These are phyloP conservation scores for Sceliomorpha sp. DNA, from an alignment of 2,888 invertebrate genomes.

Conservation along the genomic window DNA sequence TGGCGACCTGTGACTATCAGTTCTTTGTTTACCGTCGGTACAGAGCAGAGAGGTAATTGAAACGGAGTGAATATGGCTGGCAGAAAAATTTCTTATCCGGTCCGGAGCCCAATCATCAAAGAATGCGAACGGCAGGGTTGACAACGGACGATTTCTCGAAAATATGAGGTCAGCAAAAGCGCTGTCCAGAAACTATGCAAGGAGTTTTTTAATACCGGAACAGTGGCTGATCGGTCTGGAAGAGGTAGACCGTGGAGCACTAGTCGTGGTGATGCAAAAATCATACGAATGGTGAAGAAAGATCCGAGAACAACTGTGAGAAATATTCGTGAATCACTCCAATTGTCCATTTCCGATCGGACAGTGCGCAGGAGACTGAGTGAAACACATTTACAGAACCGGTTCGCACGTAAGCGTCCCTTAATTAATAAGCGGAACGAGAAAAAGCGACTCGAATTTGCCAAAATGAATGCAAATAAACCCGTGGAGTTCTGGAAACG, in stretches of 20 bases:
- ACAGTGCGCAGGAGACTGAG: conserved; percentile 13
- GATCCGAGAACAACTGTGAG: conserved; percentile 24
- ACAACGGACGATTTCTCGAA: conserved; percentile 11
- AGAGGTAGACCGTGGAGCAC: conserved; percentile 5
- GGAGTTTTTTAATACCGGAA: conserved; percentile 20
- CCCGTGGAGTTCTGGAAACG: conserved; percentile 12
- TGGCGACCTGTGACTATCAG: conserved; percentile 12
- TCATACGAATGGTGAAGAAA: conserved; percentile 10
- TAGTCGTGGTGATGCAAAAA: conserved; percentile 4
- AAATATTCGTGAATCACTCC: conserved; percentile 22
- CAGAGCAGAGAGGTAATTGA: conserved; percentile 8
- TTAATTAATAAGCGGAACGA: conserved; percentile 16
- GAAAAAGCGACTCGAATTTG: conserved; percentile 25
- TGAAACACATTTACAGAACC: conserved; percentile 7
- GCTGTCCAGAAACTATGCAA: conserved; percentile 31
- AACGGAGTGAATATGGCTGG: conserved; percentile 16
- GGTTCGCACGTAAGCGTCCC: conserved; percentile 5
- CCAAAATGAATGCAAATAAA: conserved; percentile 19
- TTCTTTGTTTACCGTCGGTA: conserved; percentile 2
- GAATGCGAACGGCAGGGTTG: conserved; percentile 15
- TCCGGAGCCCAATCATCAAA: conserved; percentile 22
- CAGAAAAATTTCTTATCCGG: conserved; percentile 24
- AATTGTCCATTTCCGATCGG: conserved; percentile 11
- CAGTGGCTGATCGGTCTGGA: conserved; percentile 12
- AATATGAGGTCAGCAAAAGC: conserved; percentile 28